These are phyloP conservation scores for Amphipoea oculea DNA, from an alignment of 2,888 invertebrate species.

Conservation along the genomic window DNA sequence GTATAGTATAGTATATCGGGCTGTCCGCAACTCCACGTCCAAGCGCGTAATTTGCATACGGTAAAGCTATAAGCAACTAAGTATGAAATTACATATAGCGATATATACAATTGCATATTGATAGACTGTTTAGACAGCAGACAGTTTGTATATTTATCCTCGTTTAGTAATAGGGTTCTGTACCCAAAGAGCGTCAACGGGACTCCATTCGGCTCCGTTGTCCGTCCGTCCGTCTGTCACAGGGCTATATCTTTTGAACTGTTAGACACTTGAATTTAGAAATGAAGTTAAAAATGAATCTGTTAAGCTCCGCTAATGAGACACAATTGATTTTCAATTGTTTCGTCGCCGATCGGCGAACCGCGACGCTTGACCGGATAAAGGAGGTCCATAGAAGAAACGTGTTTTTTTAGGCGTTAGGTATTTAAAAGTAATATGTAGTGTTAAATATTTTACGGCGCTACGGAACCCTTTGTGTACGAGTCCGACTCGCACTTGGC, in stretches of 20 bases:
- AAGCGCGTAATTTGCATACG: not conserved
- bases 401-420: not conserved
- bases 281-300: no score
- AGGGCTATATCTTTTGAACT: not conserved
- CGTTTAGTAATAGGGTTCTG: not conserved
- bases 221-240: not conserved
- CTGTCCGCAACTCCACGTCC: not conserved
- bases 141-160: not conserved
- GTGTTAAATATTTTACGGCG: not conserved
- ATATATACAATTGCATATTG: not conserved
- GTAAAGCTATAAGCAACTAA: not conserved
- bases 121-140: not conserved
- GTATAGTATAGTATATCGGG: not conserved
- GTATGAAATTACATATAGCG: not conserved
- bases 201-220: not conserved
- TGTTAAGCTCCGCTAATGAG: no score
- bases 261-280: not conserved
- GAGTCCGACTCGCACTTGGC: not conserved
- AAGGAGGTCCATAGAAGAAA: not conserved
- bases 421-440: no score
- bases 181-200: not conserved
- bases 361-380: no score
- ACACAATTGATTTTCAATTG: no score
- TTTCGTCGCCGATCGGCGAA: no score
- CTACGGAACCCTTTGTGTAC: not conserved